Conservation (phyloP, 2,888 invertebrate species). For the Protula sp. region DNA sequence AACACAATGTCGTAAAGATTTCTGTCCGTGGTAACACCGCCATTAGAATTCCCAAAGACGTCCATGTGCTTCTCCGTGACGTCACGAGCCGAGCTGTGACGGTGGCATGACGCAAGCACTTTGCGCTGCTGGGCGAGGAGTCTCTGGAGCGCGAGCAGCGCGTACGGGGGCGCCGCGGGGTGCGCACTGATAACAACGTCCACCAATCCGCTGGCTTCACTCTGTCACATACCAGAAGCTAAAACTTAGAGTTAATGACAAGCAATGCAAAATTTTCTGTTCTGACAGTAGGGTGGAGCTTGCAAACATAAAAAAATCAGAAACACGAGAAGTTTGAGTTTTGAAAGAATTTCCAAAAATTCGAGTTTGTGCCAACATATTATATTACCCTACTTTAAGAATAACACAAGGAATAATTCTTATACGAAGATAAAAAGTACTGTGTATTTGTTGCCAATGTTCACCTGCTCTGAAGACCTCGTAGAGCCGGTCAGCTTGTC, state of each 20-base stretch:
- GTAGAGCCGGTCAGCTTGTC: too few species aligned
- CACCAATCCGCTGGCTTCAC: too few species aligned
- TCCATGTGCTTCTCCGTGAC: constrained; percentile 36
- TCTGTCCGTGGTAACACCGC: not conserved
- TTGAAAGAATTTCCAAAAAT: too few species aligned
- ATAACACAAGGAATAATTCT: too few species aligned
- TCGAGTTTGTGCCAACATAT: too few species aligned
- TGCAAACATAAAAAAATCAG: not conserved
- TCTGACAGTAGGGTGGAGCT: not conserved
- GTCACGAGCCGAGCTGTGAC: not conserved
- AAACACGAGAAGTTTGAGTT: not conserved
- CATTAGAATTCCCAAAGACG: not conserved
- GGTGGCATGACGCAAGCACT: constrained; percentile 37
- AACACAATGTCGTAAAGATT: not conserved
- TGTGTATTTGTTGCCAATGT: too few species aligned
- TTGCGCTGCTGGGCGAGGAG: constrained; percentile 57
- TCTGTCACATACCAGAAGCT: too few species aligned
- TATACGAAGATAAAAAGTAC: too few species aligned
- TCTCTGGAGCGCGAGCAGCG: constrained; percentile 62
- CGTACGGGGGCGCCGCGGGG: constrained; percentile 66
- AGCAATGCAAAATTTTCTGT: too few species aligned
- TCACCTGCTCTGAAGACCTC: too few species aligned
- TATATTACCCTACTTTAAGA: too few species aligned
- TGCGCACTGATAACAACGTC: constrained; percentile 66
- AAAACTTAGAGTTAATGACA: too few species aligned